Percentiles rank a stretch among this genome's conserved stretches.
These are phyloP conservation scores for Phaenicophaeus curvirostris DNA, from an alignment of 2,797 vertebrate genomes.

Conservation along the genomic window DNA sequence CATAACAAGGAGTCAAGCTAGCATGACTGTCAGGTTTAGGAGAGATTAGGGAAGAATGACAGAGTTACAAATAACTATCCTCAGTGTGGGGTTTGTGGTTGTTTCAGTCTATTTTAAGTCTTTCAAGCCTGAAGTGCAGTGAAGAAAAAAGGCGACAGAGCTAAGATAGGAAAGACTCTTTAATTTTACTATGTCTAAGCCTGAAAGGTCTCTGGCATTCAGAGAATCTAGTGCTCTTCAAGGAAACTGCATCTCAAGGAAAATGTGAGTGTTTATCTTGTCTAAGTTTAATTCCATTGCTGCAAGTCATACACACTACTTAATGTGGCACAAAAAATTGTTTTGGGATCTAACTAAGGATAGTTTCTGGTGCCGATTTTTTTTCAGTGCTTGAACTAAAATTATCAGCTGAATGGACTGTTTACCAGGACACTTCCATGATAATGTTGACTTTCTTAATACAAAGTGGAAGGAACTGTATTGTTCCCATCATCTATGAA, in stretches of 20 bases:
- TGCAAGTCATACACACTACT: neutral
- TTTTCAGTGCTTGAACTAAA: neutral
- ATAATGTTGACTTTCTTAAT: neutral
- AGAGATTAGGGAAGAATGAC: neutral
- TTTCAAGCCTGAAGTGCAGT: neutral
- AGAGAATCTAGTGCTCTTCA: neutral
- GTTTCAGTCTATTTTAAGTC: neutral
- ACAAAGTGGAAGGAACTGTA: neutral
- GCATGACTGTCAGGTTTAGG: neutral
- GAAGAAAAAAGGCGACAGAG: neutral
- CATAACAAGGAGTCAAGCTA: neutral
- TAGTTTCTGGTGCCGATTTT: neutral
- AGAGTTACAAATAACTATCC: conserved; percentile 15
- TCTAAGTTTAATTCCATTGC: neutral
- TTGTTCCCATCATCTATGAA: neutral
- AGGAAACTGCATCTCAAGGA: neutral
- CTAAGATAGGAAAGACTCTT: neutral
- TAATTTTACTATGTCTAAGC: neutral
- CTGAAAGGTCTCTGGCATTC: neutral
- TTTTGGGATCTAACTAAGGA: neutral
- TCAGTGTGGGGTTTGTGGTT: neutral
- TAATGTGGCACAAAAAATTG: neutral
- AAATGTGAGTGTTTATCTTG: neutral
- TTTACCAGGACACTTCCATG: neutral
- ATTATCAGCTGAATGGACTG: neutral